Base-by-base conservation (phyloP, 1,140 invertebrate genomes). In the Pteromalus puparum region DNA sequence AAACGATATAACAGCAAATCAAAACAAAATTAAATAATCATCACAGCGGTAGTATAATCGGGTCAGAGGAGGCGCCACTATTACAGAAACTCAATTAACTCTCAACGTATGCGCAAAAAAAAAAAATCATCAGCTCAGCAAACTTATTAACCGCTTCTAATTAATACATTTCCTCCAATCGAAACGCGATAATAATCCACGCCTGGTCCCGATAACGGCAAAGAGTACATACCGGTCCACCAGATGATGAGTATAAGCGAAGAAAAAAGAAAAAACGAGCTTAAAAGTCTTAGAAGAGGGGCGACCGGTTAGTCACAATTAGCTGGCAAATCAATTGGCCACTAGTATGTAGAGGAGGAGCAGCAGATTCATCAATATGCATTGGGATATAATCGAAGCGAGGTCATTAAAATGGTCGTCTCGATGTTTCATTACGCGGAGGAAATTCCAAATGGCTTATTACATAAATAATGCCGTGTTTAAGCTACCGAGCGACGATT, bases 281-380 rank as follows among this genome's bases (percentile, higher is more conserved):
- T 18, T 18, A 68, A 68, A 28, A 76, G 38, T 74, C 24, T 67
- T 74, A 74, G 30, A 30, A 28, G 7, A 38, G 68, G 48, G 48
- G 77, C 30, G 30, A 81, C 79, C 61, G 85, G 86, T 89, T 90
- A 87, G 83, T 82, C 86, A 89, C 88, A 89, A 89, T 90, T 90
- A 90, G 87, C 87, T 81, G 85, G 86, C 82, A 87, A 89, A 89
- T 89, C 87, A 89, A 89, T 89, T 89, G 87, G 34, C 18, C 53
- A 21, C 5, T n/a, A 21, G 53, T 61, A 21, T n/a, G 7, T 6
- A 61, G 83, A 79, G 83, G 84, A 84, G 67, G 65, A 78, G 21
- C 30, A 34, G 30, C 70, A 82, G 81, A 84, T 80, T 86, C 88
- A 88, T 89, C 88, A 88, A 88, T 90, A 90, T 89, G 87, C 87